Evolutionary conservation across 2,888 invertebrate genomes (phyloP), one percentile per base, ranked within the genome.

Genomic region (Zeuzera pyrina): DNA sequence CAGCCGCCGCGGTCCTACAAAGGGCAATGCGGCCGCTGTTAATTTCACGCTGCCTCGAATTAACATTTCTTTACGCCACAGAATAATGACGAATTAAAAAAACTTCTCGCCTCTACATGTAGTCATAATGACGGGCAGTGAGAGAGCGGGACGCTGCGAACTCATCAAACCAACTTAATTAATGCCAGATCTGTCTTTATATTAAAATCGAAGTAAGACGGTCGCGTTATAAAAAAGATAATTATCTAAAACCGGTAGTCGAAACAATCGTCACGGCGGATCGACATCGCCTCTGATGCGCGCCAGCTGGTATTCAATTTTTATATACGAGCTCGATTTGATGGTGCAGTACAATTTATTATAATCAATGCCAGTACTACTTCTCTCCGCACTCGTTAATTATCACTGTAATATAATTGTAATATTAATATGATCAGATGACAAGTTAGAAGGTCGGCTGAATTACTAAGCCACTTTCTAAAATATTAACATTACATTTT

Each of bases 1-100:
- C 57, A 57, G 71, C 68, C 72, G 77, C 60, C 62, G 74, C 74
- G 72, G 76, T 50, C 70, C 65, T 66, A 81, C 79, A 83, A 84
- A 84, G 78, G 72, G 66, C 70, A 59, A 55, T 55, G 62, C 74
- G 62, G 74, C 79, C 72, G 74, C 78, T 81, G 76, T 84, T 84
- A 84, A 84, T 84, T 84, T 84, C 84, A 84, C 84, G 84, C 79
- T 65, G 78, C 70, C 74, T 84, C 81, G 73, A 84, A 84, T 84
- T 84, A 84, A 85, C 84, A 84, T 85, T 84, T 84, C 84, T 84
- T 83, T 83, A 81, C 83, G 83, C 83, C 79, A 79, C 73, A 74
- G 70, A 78, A 79, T 83, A 83, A 83, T 81, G 76, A 83, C 74
- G 73, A 83, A 83, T 83, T 81, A 81, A 81, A 81, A 71, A 83